Conservation (phyloP, 2,888 invertebrate species). For the Lucinisca nassula region DNA sequence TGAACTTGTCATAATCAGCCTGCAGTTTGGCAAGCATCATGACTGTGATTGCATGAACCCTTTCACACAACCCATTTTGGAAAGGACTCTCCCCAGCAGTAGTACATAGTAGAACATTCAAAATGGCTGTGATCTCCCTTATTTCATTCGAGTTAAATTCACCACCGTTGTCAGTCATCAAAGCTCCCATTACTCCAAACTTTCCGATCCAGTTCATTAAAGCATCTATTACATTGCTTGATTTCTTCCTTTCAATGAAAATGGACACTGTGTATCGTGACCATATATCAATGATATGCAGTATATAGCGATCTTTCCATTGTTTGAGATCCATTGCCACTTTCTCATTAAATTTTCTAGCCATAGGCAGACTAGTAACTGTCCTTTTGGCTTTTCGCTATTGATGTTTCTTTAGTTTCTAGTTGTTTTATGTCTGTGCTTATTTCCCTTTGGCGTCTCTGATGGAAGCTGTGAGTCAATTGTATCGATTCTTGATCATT, state of each 20-base stretch:
- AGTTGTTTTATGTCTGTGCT: too few species aligned
- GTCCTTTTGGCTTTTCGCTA: too few species aligned
- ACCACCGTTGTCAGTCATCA: slow-evolving; percentile 63
- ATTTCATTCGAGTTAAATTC: slow-evolving; percentile 56
- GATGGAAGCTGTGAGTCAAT: too few species aligned
- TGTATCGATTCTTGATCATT: too few species aligned
- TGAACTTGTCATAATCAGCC: slow-evolving; percentile 1
- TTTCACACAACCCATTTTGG: slow-evolving; percentile 25
- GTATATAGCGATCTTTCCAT: slow-evolving; percentile 23
- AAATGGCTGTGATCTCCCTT: slow-evolving; percentile 32
- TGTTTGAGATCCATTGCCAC: too few species aligned
- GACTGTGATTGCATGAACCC: slow-evolving; percentile 38
- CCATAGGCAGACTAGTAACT: slow-evolving; percentile 39
- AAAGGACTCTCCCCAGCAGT: slow-evolving; percentile 22
- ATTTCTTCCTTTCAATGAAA: slow-evolving; percentile 46
- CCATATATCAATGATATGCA: slow-evolving; percentile 55
- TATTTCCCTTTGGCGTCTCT: too few species aligned
- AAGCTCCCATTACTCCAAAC: slow-evolving; percentile 60
- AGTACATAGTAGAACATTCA: slow-evolving; percentile 30
- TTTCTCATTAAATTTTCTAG: too few species aligned
- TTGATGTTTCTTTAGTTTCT: too few species aligned
- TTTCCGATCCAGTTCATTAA: slow-evolving; percentile 62
- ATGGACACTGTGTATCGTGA: slow-evolving; percentile 48
- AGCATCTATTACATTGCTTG: slow-evolving; percentile 56
- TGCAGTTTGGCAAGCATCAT: slow-evolving; percentile 44